A percentile compares a stretch with the other conserved stretches of the same genome.
phyloP scores from a whole-genome alignment of 2,888 invertebrate genomes.

The Adineta ricciae region DNA sequence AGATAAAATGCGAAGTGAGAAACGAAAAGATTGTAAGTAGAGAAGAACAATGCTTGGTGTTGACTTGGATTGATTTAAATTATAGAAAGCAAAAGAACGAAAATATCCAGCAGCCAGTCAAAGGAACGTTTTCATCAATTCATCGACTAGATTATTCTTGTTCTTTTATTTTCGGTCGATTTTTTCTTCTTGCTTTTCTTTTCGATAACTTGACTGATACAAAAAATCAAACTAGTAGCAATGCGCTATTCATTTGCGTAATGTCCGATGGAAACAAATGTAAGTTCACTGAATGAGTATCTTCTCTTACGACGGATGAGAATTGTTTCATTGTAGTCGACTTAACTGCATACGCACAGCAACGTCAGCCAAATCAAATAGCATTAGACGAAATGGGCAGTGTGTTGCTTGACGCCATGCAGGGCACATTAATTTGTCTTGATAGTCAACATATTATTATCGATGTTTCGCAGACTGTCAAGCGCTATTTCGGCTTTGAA shows the following conservation, averaged over 20 bases:
- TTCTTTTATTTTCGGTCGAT: background rate
- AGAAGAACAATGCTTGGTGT: background rate
- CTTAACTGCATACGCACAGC: background rate
- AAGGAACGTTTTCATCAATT: background rate
- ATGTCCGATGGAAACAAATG: constrained; percentile 21
- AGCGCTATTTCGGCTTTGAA: constrained; percentile 6
- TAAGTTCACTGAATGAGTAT: background rate
- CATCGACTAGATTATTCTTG: background rate
- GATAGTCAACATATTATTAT: constrained; percentile 1
- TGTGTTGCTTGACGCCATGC: constrained; percentile 14
- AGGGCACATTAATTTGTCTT: background rate
- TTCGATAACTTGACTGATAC: background rate
- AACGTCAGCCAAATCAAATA: background rate
- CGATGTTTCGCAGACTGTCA: background rate
- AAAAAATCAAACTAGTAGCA: background rate
- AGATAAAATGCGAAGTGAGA: background rate
- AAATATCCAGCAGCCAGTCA: background rate
- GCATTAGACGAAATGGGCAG: constrained; percentile 17
- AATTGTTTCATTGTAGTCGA: background rate
- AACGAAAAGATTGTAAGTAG: background rate
- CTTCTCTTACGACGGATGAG: background rate
- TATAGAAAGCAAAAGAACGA: too few relatives aligned
- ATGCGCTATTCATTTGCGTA: background rate
- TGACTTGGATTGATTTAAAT: too few relatives aligned
- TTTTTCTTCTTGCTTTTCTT: background rate